A percentile compares a stretch with the other conserved stretches of the same genome.
Conservation (phyloP, 2,797 vertebrate genomes). For the Serranus cabrilla region DNA sequence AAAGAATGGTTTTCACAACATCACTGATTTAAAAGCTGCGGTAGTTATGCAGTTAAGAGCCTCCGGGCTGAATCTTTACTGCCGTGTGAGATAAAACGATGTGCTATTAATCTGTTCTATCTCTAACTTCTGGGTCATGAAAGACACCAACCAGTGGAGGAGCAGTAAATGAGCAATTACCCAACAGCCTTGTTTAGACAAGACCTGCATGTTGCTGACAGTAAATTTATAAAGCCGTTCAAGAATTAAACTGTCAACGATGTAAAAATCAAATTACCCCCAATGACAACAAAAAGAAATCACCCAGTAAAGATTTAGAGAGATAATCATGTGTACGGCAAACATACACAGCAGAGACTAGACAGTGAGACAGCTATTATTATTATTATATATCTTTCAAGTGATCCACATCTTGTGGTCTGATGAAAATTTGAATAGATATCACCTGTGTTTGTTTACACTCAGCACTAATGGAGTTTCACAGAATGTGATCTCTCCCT, state of each 20-base stretch:
- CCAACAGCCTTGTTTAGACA: conserved; percentile 63
- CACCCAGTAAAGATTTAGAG: conserved; percentile 17
- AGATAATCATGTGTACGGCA: conserved; percentile 40
- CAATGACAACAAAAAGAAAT: conserved; percentile 24
- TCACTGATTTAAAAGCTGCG: conserved; percentile 47
- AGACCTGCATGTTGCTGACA: conserved; percentile 50
- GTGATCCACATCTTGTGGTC: conserved; percentile 13
- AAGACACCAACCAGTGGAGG: conserved; percentile 39
- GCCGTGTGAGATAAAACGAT: conserved; percentile 57
- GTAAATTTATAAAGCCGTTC: conserved; percentile 51
- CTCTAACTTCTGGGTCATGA: conserved; percentile 44
- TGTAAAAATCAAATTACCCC: conserved; percentile 56
- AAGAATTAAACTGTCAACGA: conserved; percentile 70
- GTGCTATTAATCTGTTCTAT: conserved; percentile 58
- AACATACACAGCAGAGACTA: conserved; percentile 20
- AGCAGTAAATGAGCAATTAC: conserved; percentile 63
- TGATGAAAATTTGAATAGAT: conserved; percentile 41
- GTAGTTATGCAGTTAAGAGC: conserved; percentile 38
- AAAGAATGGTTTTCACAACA: conserved; percentile 37
- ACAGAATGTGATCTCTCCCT: conserved; percentile 27
- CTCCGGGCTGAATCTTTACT: conserved; percentile 52
- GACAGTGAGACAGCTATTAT: conserved; percentile 17
- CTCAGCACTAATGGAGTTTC: conserved; percentile 35
- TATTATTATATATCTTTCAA: conserved; percentile 31
- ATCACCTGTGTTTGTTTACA: conserved; percentile 58